These are phyloP conservation scores for Capricornis sumatraensis DNA, from an alignment of 2,113 vertebrate species.

Conservation along the genomic window DNA sequence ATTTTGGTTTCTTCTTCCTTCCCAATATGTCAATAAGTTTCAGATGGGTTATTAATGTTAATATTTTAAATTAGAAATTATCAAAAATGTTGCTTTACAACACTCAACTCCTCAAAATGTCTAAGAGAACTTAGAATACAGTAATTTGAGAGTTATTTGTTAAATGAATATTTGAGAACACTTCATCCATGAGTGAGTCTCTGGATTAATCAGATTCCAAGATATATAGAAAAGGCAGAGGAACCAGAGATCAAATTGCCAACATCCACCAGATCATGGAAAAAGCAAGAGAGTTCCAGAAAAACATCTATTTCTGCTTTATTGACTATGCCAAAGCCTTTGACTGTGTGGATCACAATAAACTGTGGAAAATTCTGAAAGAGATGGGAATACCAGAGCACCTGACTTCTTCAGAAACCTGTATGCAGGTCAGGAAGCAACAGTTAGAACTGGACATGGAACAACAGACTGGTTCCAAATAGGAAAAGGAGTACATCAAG, in stretches of 20 bases:
- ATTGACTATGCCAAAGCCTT: too few species aligned
- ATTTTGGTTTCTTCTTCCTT: neutral
- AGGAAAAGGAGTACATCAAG: too few species aligned
- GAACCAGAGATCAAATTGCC: too few species aligned
- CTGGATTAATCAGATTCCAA: neutral
- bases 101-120: neutral
- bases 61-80: neutral
- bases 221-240: neutral
- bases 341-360: too few species aligned
- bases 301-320: too few species aligned
- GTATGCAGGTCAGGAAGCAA: too few species aligned
- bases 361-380: too few species aligned
- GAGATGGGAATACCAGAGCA: too few species aligned
- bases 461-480: too few species aligned
- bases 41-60: neutral
- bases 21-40: neutral
- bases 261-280: fast-evolving
- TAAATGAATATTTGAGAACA: neutral
- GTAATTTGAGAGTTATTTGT: neutral
- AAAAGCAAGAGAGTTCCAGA: too few species aligned
- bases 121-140: neutral
- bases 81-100: neutral
- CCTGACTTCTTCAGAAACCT: too few species aligned
- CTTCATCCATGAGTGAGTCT: neutral
- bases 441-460: too few species aligned